These are phyloP conservation scores for Ia io DNA, from an alignment of 2,113 vertebrate genomes.

Conservation along the genomic window DNA sequence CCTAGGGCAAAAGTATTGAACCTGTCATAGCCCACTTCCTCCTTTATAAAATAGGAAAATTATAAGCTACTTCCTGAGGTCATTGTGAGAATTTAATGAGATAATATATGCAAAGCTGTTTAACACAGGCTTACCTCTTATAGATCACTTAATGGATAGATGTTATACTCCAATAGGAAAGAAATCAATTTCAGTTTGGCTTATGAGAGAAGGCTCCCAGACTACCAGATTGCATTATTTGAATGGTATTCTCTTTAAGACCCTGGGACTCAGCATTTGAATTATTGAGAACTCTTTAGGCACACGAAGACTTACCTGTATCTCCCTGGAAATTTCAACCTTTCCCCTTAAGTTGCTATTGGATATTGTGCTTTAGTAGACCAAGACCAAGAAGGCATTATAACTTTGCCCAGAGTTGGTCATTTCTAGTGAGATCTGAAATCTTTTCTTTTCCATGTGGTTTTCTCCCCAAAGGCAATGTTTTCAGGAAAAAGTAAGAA, in stretches of 20 bases:
- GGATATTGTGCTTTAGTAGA: not conserved
- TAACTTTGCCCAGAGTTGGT: not conserved
- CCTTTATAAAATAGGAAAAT: not conserved
- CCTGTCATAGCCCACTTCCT: not conserved
- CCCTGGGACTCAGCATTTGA: not conserved
- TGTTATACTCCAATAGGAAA: not conserved
- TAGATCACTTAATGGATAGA: not conserved
- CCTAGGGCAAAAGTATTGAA: not conserved
- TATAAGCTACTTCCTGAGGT: not conserved
- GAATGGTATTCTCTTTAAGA: not conserved
- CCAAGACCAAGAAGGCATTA: not conserved
- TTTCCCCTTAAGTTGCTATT: not conserved
- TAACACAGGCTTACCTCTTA: not conserved
- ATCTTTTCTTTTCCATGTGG: not conserved
- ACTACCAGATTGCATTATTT: not conserved
- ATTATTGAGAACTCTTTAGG: not conserved
- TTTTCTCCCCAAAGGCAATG: not conserved
- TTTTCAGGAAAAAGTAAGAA: not conserved
- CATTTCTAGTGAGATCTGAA: not conserved
- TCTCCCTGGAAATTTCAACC: not conserved
- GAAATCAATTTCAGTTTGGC: not conserved
- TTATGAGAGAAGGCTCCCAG: not conserved
- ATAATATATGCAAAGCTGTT: not conserved
- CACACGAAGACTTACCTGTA: not conserved
- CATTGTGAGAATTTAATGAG: not conserved